A percentile compares a stretch with the other conserved stretches of the same genome.
Evolutionary conservation across 2,888 invertebrate genomes (phyloP).

Genomic region (Lumbricus terrestris): DNA sequence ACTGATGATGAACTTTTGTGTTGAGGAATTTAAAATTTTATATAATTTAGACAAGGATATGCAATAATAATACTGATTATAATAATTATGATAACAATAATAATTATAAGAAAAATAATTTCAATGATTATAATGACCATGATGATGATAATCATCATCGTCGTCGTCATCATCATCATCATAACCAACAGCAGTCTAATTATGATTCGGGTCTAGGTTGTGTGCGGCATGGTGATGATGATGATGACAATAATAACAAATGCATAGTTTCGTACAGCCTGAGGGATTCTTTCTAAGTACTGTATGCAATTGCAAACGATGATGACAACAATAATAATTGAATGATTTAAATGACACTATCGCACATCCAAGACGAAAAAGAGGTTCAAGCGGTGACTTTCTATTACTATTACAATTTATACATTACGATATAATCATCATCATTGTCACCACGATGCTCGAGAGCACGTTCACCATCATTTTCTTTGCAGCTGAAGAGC

Average conservation of each 20-base stretch:
- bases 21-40: neutral
- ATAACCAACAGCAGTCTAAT: neutral
- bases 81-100: too few relatives aligned
- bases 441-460: too few relatives aligned
- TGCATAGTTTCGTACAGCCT: too few relatives aligned
- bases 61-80: too few relatives aligned
- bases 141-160: neutral
- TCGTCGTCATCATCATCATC: neutral
- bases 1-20: neutral
- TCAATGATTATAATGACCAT: neutral
- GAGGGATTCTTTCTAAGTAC: too few relatives aligned
- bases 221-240: too few relatives aligned
- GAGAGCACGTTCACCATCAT: neutral
- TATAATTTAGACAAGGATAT: neutral
- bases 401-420: neutral
- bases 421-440: neutral
- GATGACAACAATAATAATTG: neutral
- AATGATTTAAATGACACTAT: too few relatives aligned
- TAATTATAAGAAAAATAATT: neutral
- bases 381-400: neutral
- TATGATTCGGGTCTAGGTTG: too few relatives aligned
- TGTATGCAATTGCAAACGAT: too few relatives aligned
- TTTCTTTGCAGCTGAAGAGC: neutral
- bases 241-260: constrained; percentile 10
- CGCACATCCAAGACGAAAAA: too few relatives aligned